Base-by-base conservation (phyloP, 2,888 invertebrate genomes). In the Parthenolecanium corni region DNA sequence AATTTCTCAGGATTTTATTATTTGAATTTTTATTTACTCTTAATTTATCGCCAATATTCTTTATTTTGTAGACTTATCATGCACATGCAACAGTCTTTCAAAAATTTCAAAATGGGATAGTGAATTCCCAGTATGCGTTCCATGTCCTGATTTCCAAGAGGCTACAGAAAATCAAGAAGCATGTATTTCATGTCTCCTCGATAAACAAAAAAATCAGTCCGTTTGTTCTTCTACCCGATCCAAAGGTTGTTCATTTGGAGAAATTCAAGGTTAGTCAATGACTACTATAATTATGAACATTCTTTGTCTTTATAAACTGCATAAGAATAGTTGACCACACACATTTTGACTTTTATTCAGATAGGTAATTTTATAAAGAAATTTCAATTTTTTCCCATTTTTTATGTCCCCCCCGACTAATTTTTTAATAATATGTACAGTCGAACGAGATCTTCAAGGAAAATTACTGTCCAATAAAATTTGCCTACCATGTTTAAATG, bases 21-120 rank as follows among this genome's bases (percentile, higher is more conserved):
- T n/a, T n/a, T n/a, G n/a, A n/a, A n/a, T n/a, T n/a, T n/a, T n/a
- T n/a, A n/a, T n/a, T n/a, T n/a, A n/a, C n/a, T n/a, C n/a, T n/a
- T n/a, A n/a, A n/a, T n/a, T n/a, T n/a, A n/a, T n/a, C n/a, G n/a
- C n/a, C n/a, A n/a, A n/a, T n/a, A n/a, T n/a, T n/a, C n/a, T n/a
- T n/a, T n/a, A n/a, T n/a, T n/a, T n/a, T 25, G 16, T 16, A 80
- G 80, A 73, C 65, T 70, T 77, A 62, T 69, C 71, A 16, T 80
- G 80, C 66, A 68, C 71, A 57, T 80, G 80, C 66, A 72, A 76
- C 57, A 68, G 69, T 51, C 68, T 69, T 49, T 75, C 74, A 65
- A 73, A 68, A 67, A 70, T 68, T 54, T 64, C 71, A 47, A 58
- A 63, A 36, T 66, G 67, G 66, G 64, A 64, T 53, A 57, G 64